Percentiles rank a stretch among this genome's conserved stretches.
These are phyloP conservation scores for Anagyrus pseudococci DNA, from an alignment of 2,888 invertebrate species.

Conservation along the genomic window DNA sequence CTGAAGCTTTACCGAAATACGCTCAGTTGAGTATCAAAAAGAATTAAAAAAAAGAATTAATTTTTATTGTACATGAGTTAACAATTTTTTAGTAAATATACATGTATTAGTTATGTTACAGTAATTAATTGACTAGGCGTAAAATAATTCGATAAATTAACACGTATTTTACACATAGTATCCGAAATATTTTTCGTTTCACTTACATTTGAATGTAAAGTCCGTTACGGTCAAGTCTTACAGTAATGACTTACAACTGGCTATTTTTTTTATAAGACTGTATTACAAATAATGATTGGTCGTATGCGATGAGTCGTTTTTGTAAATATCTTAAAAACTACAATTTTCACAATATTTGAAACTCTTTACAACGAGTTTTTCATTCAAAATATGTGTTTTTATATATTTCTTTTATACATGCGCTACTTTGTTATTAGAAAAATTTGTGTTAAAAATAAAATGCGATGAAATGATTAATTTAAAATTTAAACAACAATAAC, in stretches of 20 bases:
- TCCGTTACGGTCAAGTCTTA: conserved; percentile 16
- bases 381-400: conserved; percentile 20
- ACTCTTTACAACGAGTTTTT: conserved; percentile 7
- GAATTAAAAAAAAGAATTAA: too few relatives aligned
- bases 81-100: conserved; percentile 34
- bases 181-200: conserved; percentile 4
- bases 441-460: neutral
- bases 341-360: conserved; percentile 12
- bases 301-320: conserved; percentile 15
- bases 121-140: conserved; percentile 49
- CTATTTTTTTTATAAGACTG: conserved; percentile 12
- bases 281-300: conserved; percentile 27
- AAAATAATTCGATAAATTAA: conserved; percentile 44
- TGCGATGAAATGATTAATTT: neutral
- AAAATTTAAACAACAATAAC: neutral
- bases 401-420: conserved; percentile 4
- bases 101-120: conserved; percentile 40
- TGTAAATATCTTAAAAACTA: conserved; percentile 24
- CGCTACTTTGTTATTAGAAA: neutral
- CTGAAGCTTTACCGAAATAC: too few relatives aligned
- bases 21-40: too few relatives aligned
- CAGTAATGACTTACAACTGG: conserved; percentile 17
- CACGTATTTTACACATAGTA: conserved; percentile 42
- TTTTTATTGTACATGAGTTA: conserved; percentile 14
- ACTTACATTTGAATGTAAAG: conserved; percentile 5